Conservation (phyloP, 2,888 invertebrate species). For the Norana najaformis region DNA sequence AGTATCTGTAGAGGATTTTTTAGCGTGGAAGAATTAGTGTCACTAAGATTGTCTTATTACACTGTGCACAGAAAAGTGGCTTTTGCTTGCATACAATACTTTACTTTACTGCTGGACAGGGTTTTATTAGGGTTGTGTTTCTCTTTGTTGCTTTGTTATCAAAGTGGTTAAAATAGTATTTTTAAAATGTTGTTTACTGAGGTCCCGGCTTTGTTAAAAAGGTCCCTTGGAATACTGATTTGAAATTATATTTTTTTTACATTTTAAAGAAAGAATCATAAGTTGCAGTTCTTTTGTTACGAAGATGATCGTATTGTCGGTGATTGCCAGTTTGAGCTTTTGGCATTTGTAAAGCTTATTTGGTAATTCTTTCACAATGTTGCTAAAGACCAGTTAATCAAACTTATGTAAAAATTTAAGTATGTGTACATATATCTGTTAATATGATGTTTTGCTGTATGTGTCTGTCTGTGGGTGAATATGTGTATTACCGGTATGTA, state of each 20-base stretch:
- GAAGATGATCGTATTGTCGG: neutral
- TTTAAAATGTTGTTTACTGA: neutral
- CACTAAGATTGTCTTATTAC: neutral
- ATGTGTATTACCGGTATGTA: conserved; percentile 13
- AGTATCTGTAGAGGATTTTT: neutral
- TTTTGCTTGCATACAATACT: neutral
- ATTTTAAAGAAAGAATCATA: neutral
- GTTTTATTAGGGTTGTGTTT: neutral
- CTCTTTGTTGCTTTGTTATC: neutral
- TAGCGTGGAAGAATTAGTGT: neutral
- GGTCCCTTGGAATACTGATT: neutral
- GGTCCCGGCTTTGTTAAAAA: neutral
- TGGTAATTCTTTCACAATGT: neutral
- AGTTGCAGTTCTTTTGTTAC: neutral
- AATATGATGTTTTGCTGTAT: neutral
- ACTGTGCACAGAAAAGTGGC: neutral
- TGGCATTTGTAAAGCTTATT: neutral
- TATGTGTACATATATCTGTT: neutral
- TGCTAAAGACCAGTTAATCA: neutral
- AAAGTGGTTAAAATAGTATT: neutral
- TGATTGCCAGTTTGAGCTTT: neutral
- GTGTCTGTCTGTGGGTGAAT: neutral
- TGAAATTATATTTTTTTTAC: neutral
- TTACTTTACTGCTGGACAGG: neutral
- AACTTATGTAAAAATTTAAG: neutral